These are phyloP conservation scores for Brachionus manjavacas DNA, from an alignment of 1,140 invertebrate species.

Conservation along the genomic window DNA sequence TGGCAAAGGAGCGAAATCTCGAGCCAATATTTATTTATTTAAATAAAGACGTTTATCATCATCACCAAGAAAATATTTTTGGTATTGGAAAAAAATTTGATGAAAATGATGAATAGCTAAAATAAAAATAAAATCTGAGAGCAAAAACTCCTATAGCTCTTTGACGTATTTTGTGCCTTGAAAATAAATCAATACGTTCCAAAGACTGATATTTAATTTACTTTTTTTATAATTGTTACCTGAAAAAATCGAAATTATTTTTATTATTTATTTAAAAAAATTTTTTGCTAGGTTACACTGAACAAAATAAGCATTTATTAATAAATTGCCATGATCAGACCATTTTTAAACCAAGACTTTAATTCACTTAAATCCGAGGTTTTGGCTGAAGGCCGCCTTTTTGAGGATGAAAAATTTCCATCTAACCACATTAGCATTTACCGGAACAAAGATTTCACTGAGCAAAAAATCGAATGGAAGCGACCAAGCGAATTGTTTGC, in stretches of 20 bases:
- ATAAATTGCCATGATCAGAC: background rate
- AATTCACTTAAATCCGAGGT: slow-evolving; percentile 46
- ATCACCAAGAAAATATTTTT: too few species aligned
- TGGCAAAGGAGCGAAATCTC: too few species aligned
- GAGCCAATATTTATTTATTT: too few species aligned
- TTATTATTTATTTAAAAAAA: background rate
- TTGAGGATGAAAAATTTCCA: slow-evolving; percentile 68
- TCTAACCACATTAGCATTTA: slow-evolving; percentile 61
- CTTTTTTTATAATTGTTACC: background rate
- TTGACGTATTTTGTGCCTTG: too few species aligned
- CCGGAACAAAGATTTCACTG: slow-evolving; percentile 48
- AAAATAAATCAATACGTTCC: too few species aligned
- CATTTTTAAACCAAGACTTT: slow-evolving; percentile 42
- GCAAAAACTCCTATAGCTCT: too few species aligned
- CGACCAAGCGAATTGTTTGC: background rate
- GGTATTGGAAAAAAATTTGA: too few species aligned
- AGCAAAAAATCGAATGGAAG: background rate
- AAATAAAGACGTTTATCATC: too few species aligned
- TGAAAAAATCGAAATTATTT: background rate
- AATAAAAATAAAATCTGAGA: too few species aligned
- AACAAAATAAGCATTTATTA: background rate
- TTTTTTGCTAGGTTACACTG: background rate
- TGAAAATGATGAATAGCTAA: too few species aligned
- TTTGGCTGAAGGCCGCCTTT: slow-evolving; percentile 62
- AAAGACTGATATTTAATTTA: too few species aligned